phyloP scores from a whole-genome alignment of 2,113 vertebrate species.

The Ammodytes marinus region DNA sequence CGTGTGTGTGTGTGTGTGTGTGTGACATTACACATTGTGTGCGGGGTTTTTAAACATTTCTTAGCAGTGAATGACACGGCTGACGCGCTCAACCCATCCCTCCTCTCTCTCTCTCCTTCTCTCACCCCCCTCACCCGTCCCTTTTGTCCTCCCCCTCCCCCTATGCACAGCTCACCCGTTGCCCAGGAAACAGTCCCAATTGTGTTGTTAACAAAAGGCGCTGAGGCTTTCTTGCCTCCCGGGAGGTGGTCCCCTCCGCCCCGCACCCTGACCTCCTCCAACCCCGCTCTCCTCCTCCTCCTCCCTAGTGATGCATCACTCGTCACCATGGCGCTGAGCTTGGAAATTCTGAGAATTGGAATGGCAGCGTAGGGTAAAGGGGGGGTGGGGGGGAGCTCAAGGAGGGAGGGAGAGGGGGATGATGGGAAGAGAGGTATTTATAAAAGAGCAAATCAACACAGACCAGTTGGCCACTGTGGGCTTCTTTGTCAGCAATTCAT shows the following conservation, averaged over 20 bases:
- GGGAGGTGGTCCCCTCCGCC: conserved; percentile 83
- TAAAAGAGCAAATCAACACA: conserved; percentile 50
- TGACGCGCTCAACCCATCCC: conserved; percentile 63
- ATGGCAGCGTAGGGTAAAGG: conserved; percentile 49
- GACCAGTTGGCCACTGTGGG: conserved; percentile 44
- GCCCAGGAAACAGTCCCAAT: conserved; percentile 85
- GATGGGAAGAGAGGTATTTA: conserved; percentile 57
- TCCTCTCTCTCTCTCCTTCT: conserved; percentile 34
- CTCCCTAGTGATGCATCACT: conserved; percentile 73
- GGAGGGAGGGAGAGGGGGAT: conserved; percentile 16
- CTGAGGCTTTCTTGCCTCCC: conserved; percentile 79
- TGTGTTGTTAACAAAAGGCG: conserved; percentile 85
- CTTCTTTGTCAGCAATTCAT: conserved; percentile 62
- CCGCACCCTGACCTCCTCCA: conserved; percentile 83
- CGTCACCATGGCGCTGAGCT: conserved; percentile 79
- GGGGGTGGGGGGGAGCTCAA: conserved; percentile 2
- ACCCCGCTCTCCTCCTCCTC: conserved; percentile 61
- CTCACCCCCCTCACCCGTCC: conserved; percentile 35
- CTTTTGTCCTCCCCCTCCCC: conserved; percentile 77
- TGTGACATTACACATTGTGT: conserved; percentile 46
- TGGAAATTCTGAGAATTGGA: conserved; percentile 78
- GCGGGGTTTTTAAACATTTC: conserved; percentile 63
- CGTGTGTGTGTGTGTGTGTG: conserved; percentile 37
- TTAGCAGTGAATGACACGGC: conserved; percentile 67
- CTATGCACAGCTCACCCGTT: conserved; percentile 79